Evolutionary conservation across 2,113 vertebrate species (phyloP), one percentile per base, ranked within the genome.

Genomic region (Eurystomus gularis): DNA sequence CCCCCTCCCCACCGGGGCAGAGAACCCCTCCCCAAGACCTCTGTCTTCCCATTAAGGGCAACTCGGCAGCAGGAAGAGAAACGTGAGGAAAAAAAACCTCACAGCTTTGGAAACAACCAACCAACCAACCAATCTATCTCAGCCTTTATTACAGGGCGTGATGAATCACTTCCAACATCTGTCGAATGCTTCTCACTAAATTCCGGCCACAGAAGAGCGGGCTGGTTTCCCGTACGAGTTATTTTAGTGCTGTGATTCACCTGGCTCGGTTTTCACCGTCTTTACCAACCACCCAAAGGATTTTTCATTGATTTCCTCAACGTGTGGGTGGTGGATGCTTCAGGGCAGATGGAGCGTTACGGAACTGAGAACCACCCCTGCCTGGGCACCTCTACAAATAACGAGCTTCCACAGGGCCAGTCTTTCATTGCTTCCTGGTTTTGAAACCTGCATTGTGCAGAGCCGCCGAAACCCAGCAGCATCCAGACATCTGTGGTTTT

Each of bases 221-320:
- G 71, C 65, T 61, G 6, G 72, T 1, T 46, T 17, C 60, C 78
- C 4, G 1, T 8, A 8, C 29, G 6, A 54, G 29, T 17, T 33
- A 37, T 42, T 55, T 39, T 12, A 3, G 21, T 1, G 40, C 76
- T 2, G n/a, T 23, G 73, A 62, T 84, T 54, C 86, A 58, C 88
- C 83, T 20, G 8, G 29, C 29, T 20, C 13, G 1, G 28, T 21
- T n/a, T 29, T 29, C 40, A 9, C 58, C 33, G 1, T 6, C 90
- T 37, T 26, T 5, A 11, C 14, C 13, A 11, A 8, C 17, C 24
- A 0, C 33, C 20, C 2, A 8, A 13, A 1, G 35, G 3, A 1
- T n/a, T 88, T 21, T 9, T 6, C 58, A 13, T 1, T 0, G 33
- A 20, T 48, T 26, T 12, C 46, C 31, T 31, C 2, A 2, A 3